Percentiles rank a stretch among this genome's conserved stretches.
phyloP scores from a whole-genome alignment of 2,113 vertebrate species.

The Anoplopoma fimbria region DNA sequence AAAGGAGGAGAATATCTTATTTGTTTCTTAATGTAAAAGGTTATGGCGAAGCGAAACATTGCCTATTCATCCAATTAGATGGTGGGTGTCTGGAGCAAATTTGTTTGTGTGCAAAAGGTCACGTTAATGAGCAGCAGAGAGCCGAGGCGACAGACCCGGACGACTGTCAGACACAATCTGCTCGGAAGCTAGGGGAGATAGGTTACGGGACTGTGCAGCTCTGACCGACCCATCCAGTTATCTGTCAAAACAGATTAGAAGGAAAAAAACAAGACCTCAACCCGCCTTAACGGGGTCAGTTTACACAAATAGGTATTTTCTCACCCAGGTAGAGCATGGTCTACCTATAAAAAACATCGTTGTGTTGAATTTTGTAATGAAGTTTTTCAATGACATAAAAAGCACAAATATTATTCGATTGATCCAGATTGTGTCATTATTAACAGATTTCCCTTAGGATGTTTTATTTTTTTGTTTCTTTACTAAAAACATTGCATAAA shows the following conservation, averaged over 20 bases:
- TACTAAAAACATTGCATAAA: neutral
- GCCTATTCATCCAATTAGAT: conserved; percentile 18
- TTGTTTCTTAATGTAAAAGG: conserved; percentile 23
- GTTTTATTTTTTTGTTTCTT: neutral
- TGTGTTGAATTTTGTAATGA: neutral
- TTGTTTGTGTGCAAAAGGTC: conserved; percentile 46
- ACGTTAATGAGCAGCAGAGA: conserved; percentile 50
- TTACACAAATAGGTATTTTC: neutral
- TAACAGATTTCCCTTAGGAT: neutral
- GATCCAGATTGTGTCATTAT: neutral
- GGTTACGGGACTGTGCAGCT: conserved; percentile 16
- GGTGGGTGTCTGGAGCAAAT: conserved; percentile 1
- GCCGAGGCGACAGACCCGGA: conserved; percentile 21
- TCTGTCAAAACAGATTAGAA: conserved; percentile 1
- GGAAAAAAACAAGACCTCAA: neutral
- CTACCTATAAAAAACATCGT: neutral
- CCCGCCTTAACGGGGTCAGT: neutral
- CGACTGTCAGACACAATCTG: conserved; percentile 38
- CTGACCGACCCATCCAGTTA: conserved; percentile 15
- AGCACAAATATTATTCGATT: neutral
- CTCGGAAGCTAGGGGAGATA: neutral
- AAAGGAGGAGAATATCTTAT: neutral
- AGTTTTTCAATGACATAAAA: neutral
- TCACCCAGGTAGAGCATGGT: neutral
- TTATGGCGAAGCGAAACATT: conserved; percentile 19